A percentile compares a stretch with the other conserved stretches of the same genome.
Evolutionary conservation across 2,888 invertebrate species (phyloP).

Genomic region (Leptinotarsa tumamoca): DNA sequence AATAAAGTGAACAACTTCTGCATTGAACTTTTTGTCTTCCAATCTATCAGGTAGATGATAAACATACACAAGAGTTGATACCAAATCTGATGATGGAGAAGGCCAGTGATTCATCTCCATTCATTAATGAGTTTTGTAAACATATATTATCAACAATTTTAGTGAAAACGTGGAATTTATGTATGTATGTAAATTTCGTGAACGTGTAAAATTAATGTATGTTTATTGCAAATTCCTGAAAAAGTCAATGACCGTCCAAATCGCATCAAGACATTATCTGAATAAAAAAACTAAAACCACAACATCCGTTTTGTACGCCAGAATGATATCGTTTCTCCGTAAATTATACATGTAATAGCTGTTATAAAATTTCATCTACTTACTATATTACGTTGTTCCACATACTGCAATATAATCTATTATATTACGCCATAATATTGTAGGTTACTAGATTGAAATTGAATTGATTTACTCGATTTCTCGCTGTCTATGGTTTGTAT

Average conservation of each 20-base stretch:
- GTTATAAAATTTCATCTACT: slow-evolving; percentile 18
- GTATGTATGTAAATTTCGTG: no score
- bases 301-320: background rate
- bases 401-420: slow-evolving; percentile 9
- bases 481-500: background rate
- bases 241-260: background rate
- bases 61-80: no score
- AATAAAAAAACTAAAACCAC: background rate
- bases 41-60: no score
- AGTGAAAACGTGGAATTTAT: no score
- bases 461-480: background rate
- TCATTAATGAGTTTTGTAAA: no score
- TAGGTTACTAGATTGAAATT: slow-evolving; percentile 10
- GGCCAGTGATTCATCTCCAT: no score
- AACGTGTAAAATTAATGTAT: no score
- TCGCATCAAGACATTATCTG: background rate
- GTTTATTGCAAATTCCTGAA: no score
- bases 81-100: no score
- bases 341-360: slow-evolving; percentile 19
- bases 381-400: slow-evolving; percentile 15
- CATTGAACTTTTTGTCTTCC: no score
- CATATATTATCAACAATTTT: no score
- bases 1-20: no score
- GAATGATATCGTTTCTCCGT: slow-evolving; percentile 8
- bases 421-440: slow-evolving; percentile 11